A percentile compares a stretch with the other conserved stretches of the same genome.
Evolutionary conservation across 2,888 invertebrate genomes (phyloP).

Genomic region (Drosophila gaucha): DNA sequence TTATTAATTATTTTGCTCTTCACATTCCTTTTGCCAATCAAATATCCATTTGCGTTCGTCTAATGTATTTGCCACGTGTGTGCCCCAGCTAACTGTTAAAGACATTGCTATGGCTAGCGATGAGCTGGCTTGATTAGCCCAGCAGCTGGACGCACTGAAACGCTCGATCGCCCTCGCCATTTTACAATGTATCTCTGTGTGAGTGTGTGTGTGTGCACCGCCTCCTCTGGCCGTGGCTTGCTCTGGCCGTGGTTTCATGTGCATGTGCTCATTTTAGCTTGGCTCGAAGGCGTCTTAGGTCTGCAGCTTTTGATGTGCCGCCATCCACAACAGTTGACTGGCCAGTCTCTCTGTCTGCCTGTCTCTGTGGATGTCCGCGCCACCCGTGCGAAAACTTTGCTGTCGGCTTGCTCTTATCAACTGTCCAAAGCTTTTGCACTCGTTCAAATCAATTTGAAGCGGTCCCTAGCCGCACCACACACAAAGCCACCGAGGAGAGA

Average conservation of each 20-base stretch:
- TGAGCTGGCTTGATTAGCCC: conserved; percentile 63
- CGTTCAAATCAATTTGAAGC: conserved; percentile 76
- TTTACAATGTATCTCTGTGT: background rate
- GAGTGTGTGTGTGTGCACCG: background rate
- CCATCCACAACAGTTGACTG: conserved; percentile 39
- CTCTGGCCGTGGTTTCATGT: conserved; percentile 24
- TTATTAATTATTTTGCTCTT: conserved; percentile 29
- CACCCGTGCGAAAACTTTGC: conserved; percentile 69
- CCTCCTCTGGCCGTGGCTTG: conserved; percentile 10
- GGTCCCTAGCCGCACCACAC: conserved; percentile 50
- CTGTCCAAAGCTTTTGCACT: conserved; percentile 67
- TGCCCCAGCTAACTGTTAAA: conserved; percentile 32
- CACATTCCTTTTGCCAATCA: background rate
- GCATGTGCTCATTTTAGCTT: conserved; percentile 58
- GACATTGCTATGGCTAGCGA: conserved; percentile 16
- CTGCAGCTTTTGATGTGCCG: conserved; percentile 66
- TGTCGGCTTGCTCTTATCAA: conserved; percentile 69
- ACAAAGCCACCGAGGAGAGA: conserved; percentile 16
- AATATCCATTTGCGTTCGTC: conserved; percentile 9
- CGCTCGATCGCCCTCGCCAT: conserved; percentile 30
- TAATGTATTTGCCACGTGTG: conserved; percentile 37
- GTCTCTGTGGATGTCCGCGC: conserved; percentile 44
- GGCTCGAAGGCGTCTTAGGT: conserved; percentile 58
- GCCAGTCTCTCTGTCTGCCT: conserved; percentile 4
- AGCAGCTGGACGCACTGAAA: conserved; percentile 30